Evolutionary conservation across 2,113 vertebrate species (phyloP), one percentile per base, ranked within the genome.

Genomic region (Lepisosteus osseus): DNA sequence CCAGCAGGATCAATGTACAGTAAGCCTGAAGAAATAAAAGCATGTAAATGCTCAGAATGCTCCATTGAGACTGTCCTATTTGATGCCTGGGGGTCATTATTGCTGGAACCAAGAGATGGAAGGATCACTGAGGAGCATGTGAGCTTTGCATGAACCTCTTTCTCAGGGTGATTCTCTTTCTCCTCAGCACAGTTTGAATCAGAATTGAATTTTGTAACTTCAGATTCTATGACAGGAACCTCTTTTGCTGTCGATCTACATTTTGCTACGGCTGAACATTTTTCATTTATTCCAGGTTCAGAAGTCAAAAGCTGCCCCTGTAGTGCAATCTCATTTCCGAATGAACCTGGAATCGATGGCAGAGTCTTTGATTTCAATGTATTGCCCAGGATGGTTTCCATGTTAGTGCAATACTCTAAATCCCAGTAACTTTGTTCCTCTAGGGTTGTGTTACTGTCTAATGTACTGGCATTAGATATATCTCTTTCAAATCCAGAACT

Each of bases 391-490:
- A 51, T 9, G 9, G 47, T 51, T 9, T 9, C 9, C 47, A 55
- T 69, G 29, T 65, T 65, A 9, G 54, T 54, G 47, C 55, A 47
- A 29, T 3, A 67, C 3, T 73, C 69, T 67, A 72, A 77, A 65
- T 61, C 71, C 13, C 64, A 42, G 42, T 41, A 43, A 54, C 69
- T 9, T 6, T 79, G 56, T 66, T 82, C 70, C 68, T 80, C 75
- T 61, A 79, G 61, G 4, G 80, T 79, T 8, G 68, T 29, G 57
- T 78, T 74, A 45, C 76, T 65, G 43, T 51, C 72, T 9, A 86
- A 77, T 67, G 68, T 72, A 65, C 78, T 78, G 29, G 67, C 71
- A 4, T 51, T 61, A 70, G 78, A 80, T 56, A 66, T 81, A 29
- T 59, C 74, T 17, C 70, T 76, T 72, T 72, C 74, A 54, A 68